Evolutionary conservation across 2,888 invertebrate species (phyloP), one percentile per base, ranked within the genome.

Genomic region (Cantharis nigra): DNA sequence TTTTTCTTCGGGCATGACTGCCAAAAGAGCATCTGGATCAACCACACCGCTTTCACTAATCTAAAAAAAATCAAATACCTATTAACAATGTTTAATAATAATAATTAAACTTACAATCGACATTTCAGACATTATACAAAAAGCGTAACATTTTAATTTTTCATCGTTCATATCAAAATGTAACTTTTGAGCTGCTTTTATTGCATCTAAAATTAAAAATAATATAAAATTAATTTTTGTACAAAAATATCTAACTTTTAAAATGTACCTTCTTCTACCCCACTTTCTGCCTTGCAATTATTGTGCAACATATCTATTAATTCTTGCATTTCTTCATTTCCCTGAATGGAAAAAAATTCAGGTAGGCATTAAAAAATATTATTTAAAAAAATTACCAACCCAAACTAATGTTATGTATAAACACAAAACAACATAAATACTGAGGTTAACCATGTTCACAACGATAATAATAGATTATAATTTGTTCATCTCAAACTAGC

Each of bases 1-100:
- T 65, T 83, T 81, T 69, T 88, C 87, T 33, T 87, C 86, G 9
- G 89, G 89, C 10, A 89, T 65, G 65, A 88, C 82, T 1, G 87
- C 86, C 64, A 87, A 79, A 4, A 87, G 84, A 3, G 87, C 86
- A 67, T 88, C 89, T 33, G 84, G 84, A 74, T 89, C 88, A 28
- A 89, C 82, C 10, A 83, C 82, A 5, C 89, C 89, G 67, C 88
- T 87, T n/a, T 89, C 89, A 62, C 84, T 84, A 81, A 86, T 85
- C 89, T 89, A 9, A 49, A n/a, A 49, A n/a, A 49, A 49, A 9
- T n/a, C 13, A 49, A 49, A 23, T 3, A 3, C 7, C 2, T 3
- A 5, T 23, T 23, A n/a, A n/a, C 49, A n/a, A 49, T 3, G 0
- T n/a, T n/a, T 49, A n/a, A 13, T 10, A 30, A 28, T 23, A 26